phyloP scores from a whole-genome alignment of 2,888 invertebrate genomes.

The Mechanitis messenoides region DNA sequence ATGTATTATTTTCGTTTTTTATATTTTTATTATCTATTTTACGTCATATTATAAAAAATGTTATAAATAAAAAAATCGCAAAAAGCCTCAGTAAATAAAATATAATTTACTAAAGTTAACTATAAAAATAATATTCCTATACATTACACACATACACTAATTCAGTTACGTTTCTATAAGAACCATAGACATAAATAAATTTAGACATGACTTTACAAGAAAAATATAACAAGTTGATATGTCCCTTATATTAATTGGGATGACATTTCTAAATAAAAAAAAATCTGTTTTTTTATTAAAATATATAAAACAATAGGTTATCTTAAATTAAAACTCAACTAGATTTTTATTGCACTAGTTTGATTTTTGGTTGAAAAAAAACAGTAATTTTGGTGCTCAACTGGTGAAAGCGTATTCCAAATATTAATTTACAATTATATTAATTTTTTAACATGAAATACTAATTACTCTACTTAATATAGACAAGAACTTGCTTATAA shows the following conservation, averaged over 20 bases:
- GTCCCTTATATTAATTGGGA: not conserved
- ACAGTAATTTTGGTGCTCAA: slow-evolving; percentile 19
- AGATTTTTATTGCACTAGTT: slow-evolving; percentile 35
- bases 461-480: slow-evolving; percentile 6
- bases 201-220: not conserved
- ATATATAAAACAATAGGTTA: not conserved
- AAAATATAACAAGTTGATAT: not conserved
- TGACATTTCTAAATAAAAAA: not conserved
- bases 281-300: not conserved
- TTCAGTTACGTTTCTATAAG: not conserved
- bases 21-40: too few species aligned
- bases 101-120: slow-evolving; percentile 1
- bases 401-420: slow-evolving; percentile 15
- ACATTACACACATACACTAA: not conserved
- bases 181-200: not conserved
- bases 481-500: slow-evolving; percentile 1
- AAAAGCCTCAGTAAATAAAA: slow-evolving; percentile 5
- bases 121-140: not conserved
- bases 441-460: slow-evolving; percentile 8
- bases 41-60: not conserved
- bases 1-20: too few species aligned
- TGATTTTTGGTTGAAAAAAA: slow-evolving; percentile 16
- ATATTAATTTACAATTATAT: not conserved
- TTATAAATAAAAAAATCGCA: not conserved
- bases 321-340: slow-evolving; percentile 25